Evolutionary conservation across 2,797 vertebrate genomes (phyloP).

Genomic region (Helicolenus hilgendorfi): DNA sequence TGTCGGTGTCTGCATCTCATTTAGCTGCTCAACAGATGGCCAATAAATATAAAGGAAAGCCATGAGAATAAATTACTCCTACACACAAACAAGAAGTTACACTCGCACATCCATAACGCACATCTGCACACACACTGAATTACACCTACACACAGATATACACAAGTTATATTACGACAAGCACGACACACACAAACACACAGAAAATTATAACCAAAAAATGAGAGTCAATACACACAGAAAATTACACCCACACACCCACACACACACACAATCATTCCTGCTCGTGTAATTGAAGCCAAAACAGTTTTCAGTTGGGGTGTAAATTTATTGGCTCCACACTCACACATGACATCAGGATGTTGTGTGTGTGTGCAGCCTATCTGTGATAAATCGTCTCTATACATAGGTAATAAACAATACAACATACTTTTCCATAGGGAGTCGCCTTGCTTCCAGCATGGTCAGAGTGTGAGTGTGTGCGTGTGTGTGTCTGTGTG

Average conservation of each 20-base stretch:
- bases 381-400: slow-evolving; percentile 60
- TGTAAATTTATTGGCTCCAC: slow-evolving; percentile 52
- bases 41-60: slow-evolving; percentile 59
- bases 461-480: slow-evolving; percentile 29
- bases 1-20: slow-evolving; percentile 47
- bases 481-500: background rate
- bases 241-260: background rate
- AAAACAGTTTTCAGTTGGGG: slow-evolving; percentile 54
- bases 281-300: slow-evolving; percentile 52
- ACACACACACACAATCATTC: slow-evolving; percentile 20
- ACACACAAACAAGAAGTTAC: slow-evolving; percentile 52
- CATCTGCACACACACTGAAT: slow-evolving; percentile 33
- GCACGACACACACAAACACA: background rate
- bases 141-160: slow-evolving; percentile 38
- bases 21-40: slow-evolving; percentile 73
- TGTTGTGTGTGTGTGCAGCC: slow-evolving; percentile 9
- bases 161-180: slow-evolving; percentile 15
- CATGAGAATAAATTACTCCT: slow-evolving; percentile 72
- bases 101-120: slow-evolving; percentile 8
- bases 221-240: background rate
- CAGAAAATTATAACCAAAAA: slow-evolving; percentile 37
- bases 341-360: slow-evolving; percentile 38
- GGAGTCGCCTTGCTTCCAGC: slow-evolving; percentile 25
- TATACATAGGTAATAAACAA: slow-evolving; percentile 64
- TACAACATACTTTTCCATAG: slow-evolving; percentile 56